Percentiles rank a stretch among this genome's conserved stretches.
These are phyloP conservation scores for Cliona cf. orientalis DNA, from an alignment of 37 sponge, comb jelly and placozoan species.

Conservation along the genomic window DNA sequence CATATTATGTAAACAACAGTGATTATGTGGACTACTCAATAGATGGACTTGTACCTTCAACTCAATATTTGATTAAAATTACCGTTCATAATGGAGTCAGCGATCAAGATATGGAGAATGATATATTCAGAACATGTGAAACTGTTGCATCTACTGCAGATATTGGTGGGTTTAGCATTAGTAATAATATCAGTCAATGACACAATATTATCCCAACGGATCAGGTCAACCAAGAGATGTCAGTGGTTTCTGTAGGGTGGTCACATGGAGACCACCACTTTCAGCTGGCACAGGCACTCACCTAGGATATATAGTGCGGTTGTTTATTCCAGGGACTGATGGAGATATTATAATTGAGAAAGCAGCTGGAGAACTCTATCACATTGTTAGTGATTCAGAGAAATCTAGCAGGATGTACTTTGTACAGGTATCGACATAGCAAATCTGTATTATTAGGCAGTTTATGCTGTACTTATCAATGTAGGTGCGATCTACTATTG, in stretches of 20 bases:
- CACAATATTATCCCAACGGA: background rate
- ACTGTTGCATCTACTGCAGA: background rate
- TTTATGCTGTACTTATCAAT: too few species aligned
- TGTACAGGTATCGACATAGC: too few species aligned
- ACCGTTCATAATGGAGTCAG: background rate
- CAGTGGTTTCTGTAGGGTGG: background rate
- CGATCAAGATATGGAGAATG: background rate
- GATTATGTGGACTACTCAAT: background rate
- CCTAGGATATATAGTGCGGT: background rate
- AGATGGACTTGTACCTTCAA: background rate
- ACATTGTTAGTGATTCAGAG: background rate
- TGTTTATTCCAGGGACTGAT: background rate
- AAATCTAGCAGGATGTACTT: too few species aligned
- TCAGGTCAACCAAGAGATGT: background rate
- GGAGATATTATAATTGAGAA: background rate
- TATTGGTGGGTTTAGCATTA: background rate
- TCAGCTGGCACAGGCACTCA: background rate
- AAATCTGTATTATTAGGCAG: too few species aligned
- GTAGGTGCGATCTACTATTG: too few species aligned
- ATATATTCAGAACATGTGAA: background rate
- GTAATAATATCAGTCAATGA: too few species aligned
- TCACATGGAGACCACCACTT: background rate
- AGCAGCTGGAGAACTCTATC: background rate
- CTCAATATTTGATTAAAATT: background rate
- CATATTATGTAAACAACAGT: background rate